Base-by-base conservation (phyloP, 2,797 vertebrate species). In the Karalla daura region DNA sequence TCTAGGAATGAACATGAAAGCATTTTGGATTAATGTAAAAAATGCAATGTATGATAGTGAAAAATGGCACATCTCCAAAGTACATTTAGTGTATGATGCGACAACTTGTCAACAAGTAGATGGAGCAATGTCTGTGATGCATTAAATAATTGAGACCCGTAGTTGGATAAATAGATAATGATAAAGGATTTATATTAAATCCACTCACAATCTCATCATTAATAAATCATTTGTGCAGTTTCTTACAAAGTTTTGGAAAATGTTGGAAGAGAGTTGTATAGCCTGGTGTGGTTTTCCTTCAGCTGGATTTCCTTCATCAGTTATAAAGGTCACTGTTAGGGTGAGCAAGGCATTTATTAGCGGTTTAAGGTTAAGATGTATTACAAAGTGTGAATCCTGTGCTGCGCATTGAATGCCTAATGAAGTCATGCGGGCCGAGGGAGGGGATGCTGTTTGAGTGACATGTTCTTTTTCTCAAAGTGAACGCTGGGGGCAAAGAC, bases 401-500 rank as follows among this genome's bases (percentile, higher is more conserved):
- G 23, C 20, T 63, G 2, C 25, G 20, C 8, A 49, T 4, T 58
- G 6, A 44, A 70, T 54, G 35, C 13, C 14, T 52, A 68, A 50
- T 27, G 5, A 35, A 47, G 24, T 37, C 46, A 32, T 72, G 60
- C 40, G 18, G 43, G 33, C 18, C 23, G 4, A 49, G 27, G 27
- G 39, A 60, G 25, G 30, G 56, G 23, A 62, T 7, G 25, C 32
- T 46, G 30, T 73, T 66, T 83, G 73, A 78, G 65, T 67, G 81
- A 76, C 51, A 50, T 56, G 39, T 77, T 41, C 52, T 53, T 74
- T 77, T 72, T 61, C 35, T 56, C 33, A 64, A 77, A 77, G 74
- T 69, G 64, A 86, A 51, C 30, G 53, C 54, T 58, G 55, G 58
- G 49, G 49, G n/a, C 47, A 27, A 86, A 80, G 85, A 89, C 78